These are phyloP conservation scores for Alcis repandata DNA, from an alignment of 2,888 invertebrate species.

Conservation along the genomic window DNA sequence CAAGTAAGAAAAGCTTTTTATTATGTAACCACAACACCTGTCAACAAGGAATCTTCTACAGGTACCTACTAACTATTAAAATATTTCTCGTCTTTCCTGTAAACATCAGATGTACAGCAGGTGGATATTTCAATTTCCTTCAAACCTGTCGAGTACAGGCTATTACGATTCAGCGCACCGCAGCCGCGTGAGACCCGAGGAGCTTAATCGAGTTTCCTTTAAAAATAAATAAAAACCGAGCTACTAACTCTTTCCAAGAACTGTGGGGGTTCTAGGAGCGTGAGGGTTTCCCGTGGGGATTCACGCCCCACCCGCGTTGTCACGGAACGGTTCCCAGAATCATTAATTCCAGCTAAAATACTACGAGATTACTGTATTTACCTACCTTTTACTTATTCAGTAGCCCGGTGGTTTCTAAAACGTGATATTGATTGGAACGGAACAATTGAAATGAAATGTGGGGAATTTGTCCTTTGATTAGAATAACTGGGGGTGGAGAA, in stretches of 20 bases:
- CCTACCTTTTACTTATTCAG: background rate
- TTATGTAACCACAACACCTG: too few relatives aligned
- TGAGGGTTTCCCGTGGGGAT: background rate
- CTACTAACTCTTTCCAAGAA: constrained; percentile 1
- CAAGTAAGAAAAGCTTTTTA: too few relatives aligned
- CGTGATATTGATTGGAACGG: constrained; percentile 13
- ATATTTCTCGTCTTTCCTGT: background rate
- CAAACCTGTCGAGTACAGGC: constrained; percentile 20
- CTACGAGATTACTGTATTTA: constrained; percentile 3
- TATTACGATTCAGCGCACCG: constrained; percentile 24
- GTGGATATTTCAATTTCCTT: constrained; percentile 26
- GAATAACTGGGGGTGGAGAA: constrained; percentile 10
- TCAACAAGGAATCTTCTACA: constrained; percentile 7
- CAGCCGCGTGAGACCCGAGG: constrained; percentile 18
- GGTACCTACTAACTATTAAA: background rate
- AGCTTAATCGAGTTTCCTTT: constrained; percentile 23
- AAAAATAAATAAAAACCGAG: constrained; percentile 31
- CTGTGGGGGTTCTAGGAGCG: background rate
- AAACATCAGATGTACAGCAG: constrained; percentile 12
- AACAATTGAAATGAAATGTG: constrained; percentile 12
- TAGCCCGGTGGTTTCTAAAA: background rate
- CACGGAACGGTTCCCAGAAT: constrained; percentile 2
- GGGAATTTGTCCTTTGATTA: constrained; percentile 20
- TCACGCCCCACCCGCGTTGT: background rate
- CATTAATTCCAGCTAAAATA: constrained; percentile 9